Base-by-base conservation (phyloP, 2,113 vertebrate species). In the Alaudala cheleensis region DNA sequence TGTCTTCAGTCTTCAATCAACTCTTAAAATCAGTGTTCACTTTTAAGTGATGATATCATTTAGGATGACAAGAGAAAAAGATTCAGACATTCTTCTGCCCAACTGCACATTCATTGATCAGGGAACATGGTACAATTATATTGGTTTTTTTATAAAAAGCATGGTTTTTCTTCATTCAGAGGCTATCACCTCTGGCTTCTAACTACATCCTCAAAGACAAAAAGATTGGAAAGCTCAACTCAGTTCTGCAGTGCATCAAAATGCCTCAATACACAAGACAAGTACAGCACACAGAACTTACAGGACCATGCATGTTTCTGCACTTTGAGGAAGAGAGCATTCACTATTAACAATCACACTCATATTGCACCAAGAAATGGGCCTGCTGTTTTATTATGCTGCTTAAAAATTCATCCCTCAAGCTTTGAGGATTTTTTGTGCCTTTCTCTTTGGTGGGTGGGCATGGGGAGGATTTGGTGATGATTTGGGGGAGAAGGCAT, bases 281-380 rank as follows among this genome's bases (percentile, higher is more conserved):
- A 91, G 29, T 3, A 13, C 18, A 47, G 10, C 6, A 24, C 24
- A 14, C 3, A 17, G 31, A 57, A 12, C 17, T n/a, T 20, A 37
- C 47, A 45, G 33, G 21, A 31, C 23, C 14, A 2, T 5, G 12
- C 3, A 2, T 2, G 0, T 74, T 66, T 18, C 50, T 56, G 28
- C 26, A 28, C 11, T 42, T 61, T 40, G 28, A 83, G 26, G 9
- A 54, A 40, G 28, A 12, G 45, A 70, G 14, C 1, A 6, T 62
- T 61, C 17, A 37, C 22, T 7, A 11, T 7, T 12, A 78, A 44
- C 57, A 31, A 39, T 11, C 15, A 54, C 8, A 50, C 29, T 34
- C 34, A 50, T 18, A 50, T 33, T 37, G 26, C 33, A 74, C 12
- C 11, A 44, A 67, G 12, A 66, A 57, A 45, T 15, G 14, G 10